Percentiles rank a stretch among this genome's conserved stretches.
phyloP scores from a whole-genome alignment of 2,113 vertebrate genomes.

The Andinoacara biseriatus region DNA sequence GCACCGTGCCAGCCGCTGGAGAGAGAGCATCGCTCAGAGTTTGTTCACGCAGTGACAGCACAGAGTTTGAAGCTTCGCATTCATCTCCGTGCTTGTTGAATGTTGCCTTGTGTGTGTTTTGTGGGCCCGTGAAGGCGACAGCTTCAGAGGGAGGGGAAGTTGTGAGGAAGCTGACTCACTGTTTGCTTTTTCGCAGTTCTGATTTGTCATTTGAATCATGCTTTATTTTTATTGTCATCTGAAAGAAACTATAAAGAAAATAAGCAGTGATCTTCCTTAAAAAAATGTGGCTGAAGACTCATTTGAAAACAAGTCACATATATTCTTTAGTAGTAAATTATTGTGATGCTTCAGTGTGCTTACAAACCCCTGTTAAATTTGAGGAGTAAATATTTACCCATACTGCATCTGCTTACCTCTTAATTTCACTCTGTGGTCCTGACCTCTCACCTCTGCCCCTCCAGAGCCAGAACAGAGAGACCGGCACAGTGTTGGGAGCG shows the following conservation, averaged over 20 bases:
- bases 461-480: conserved; percentile 63
- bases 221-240: not conserved
- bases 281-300: not conserved
- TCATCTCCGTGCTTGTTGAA: not conserved
- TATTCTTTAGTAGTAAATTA: not conserved
- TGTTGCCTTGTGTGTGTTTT: conserved; percentile 6
- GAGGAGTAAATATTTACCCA: not conserved
- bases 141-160: not conserved
- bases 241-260: not conserved
- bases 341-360: not conserved
- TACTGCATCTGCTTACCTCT: not conserved
- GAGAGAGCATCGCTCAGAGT: not conserved
- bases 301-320: not conserved
- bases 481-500: conserved; percentile 5
- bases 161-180: not conserved
- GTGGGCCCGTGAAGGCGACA: not conserved
- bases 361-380: not conserved
- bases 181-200: not conserved
- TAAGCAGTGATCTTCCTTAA: not conserved
- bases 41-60: not conserved
- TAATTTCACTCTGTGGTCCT: not conserved
- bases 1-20: not conserved
- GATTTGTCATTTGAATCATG: not conserved
- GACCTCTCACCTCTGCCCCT: conserved; percentile 5
- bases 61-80: not conserved